These are phyloP conservation scores for Lethenteron reissneri DNA, from an alignment of 2,113 vertebrate genomes.

Conservation along the genomic window DNA sequence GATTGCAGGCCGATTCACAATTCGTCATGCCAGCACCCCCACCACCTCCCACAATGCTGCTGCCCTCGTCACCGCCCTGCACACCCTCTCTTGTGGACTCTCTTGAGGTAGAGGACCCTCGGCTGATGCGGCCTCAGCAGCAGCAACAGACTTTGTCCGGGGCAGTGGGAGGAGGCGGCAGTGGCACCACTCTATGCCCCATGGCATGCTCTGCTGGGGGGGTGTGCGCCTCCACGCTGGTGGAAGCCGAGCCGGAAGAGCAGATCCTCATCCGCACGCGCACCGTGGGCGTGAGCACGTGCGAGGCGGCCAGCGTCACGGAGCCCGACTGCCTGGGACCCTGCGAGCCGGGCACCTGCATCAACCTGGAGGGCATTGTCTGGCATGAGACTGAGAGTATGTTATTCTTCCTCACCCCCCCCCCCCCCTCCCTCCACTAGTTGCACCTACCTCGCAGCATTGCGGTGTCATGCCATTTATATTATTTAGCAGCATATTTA, in stretches of 20 bases:
- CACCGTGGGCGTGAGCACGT: not conserved
- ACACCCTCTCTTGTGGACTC: not conserved
- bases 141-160: no score
- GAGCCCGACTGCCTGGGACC: constrained; percentile 2
- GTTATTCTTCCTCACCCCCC: not conserved
- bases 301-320: constrained; percentile 1
- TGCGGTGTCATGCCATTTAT: no score
- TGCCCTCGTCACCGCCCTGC: not conserved
- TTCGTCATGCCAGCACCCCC: constrained; percentile 3
- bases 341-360: constrained; percentile 3
- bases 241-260: constrained; percentile 41
- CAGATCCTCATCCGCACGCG: constrained; percentile 54
- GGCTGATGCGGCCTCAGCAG: not conserved
- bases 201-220: no score
- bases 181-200: no score
- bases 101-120: not conserved
- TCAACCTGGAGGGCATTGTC: constrained; percentile 3
- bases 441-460: no score
- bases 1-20: no score
- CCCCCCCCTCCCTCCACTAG: no score
- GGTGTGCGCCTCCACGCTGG: not conserved
- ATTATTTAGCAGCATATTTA: no score
- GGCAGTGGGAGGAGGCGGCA: no score
- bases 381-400: constrained; percentile 4
- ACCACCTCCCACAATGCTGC: constrained; percentile 2